Evolutionary conservation across 2,888 invertebrate genomes (phyloP).

Genomic region (Catocala nupta): DNA sequence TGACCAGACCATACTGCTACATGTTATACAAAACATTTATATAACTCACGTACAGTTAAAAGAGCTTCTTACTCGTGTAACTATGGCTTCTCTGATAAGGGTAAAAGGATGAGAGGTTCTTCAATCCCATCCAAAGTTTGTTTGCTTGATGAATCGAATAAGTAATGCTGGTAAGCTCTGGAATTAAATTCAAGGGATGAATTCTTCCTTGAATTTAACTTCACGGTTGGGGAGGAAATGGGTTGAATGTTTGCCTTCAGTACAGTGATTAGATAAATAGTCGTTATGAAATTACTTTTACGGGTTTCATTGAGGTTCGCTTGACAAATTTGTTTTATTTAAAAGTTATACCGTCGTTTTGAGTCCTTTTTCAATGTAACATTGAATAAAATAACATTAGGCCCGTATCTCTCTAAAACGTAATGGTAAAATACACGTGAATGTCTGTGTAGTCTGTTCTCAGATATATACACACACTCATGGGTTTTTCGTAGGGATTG

Average conservation of each 20-base stretch:
- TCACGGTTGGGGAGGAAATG: neutral
- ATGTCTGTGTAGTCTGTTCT: no score
- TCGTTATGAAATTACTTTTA: neutral
- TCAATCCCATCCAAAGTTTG: conserved; percentile 20
- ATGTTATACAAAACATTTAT: neutral
- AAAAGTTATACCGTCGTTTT: neutral
- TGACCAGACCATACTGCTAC: no score
- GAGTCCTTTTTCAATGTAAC: no score
- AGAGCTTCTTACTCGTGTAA: conserved; percentile 33
- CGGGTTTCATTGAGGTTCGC: neutral
- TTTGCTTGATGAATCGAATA: conserved; percentile 42
- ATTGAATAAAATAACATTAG: no score
- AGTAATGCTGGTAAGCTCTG: conserved; percentile 35
- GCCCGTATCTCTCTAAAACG: no score
- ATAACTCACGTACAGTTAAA: neutral
- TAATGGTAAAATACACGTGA: no score
- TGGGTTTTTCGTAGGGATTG: no score
- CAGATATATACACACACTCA: no score
- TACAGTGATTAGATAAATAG: no score
- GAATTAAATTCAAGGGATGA: neutral
- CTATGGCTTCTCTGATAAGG: conserved; percentile 14
- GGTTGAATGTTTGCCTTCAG: neutral
- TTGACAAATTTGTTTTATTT: neutral
- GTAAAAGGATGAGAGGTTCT: conserved; percentile 33
- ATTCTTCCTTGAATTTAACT: neutral